These are phyloP conservation scores for Cyclopterus lumpus DNA, from an alignment of 2,797 vertebrate species.

Conservation along the genomic window DNA sequence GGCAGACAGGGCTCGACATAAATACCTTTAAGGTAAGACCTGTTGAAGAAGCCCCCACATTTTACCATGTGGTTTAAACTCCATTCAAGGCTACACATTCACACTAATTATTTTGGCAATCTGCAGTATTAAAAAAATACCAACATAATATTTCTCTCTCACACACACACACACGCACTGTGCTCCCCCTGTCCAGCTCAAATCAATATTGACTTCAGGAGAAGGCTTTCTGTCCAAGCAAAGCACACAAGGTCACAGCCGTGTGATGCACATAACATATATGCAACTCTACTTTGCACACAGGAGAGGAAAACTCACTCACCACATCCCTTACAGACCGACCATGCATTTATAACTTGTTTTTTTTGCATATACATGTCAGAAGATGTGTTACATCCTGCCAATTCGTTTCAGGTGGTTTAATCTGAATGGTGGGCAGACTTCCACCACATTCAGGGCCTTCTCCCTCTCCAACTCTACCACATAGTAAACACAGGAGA, in stretches of 20 bases:
- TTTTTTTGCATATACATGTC: constrained; percentile 45
- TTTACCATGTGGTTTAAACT: constrained; percentile 12
- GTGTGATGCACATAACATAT: constrained; percentile 45
- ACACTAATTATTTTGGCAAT: constrained; percentile 46
- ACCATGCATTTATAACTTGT: constrained; percentile 31
- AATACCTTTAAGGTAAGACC: constrained; percentile 25
- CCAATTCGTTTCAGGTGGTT: constrained; percentile 42
- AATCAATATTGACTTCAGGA: constrained; percentile 79
- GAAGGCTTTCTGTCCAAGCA: constrained; percentile 54
- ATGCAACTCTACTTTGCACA: constrained; percentile 34
- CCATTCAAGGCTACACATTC: constrained; percentile 8
- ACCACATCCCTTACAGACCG: constrained; percentile 33
- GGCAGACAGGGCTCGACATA: neutral
- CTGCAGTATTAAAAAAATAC: constrained; percentile 43
- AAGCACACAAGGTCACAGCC: constrained; percentile 47
- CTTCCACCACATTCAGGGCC: constrained; percentile 52
- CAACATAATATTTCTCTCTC: constrained; percentile 54
- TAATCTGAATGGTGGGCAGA: constrained; percentile 47
- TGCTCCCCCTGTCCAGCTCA: constrained; percentile 44
- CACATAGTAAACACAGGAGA: constrained; percentile 61
- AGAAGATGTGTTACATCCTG: constrained; percentile 40
- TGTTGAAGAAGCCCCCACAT: neutral
- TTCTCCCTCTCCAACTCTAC: constrained; percentile 48
- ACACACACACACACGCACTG: constrained; percentile 7
- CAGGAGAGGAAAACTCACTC: constrained; percentile 45